Percentiles rank a stretch among this genome's conserved stretches.
Conservation (phyloP, 2,888 invertebrate genomes). For the Cephus spinipes region DNA sequence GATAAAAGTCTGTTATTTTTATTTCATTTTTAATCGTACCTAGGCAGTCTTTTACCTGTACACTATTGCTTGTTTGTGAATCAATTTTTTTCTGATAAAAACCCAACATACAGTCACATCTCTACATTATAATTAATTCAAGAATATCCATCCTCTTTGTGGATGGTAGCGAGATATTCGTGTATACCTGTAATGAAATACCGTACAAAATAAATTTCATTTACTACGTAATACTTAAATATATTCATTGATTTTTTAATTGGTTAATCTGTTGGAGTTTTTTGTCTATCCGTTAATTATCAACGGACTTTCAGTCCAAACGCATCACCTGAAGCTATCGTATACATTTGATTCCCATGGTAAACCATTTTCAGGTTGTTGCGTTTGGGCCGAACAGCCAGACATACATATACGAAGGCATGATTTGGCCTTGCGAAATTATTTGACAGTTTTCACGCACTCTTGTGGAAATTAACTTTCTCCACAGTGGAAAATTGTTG, state of each 20-base stretch:
- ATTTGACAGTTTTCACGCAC: neutral
- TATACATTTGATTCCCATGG: too few relatives aligned
- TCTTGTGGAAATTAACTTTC: neutral
- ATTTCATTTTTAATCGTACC: neutral
- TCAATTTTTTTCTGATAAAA: neutral
- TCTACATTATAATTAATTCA: neutral
- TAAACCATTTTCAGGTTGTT: too few relatives aligned
- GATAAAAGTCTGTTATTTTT: neutral
- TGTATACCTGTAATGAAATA: neutral
- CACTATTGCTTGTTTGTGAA: neutral
- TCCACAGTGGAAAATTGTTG: neutral
- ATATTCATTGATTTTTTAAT: neutral
- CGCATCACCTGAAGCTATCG: too few relatives aligned
- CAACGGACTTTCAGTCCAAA: too few relatives aligned
- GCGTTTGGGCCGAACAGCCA: neutral
- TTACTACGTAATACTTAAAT: neutral
- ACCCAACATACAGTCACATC: neutral
- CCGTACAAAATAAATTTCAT: neutral
- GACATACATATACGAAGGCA: neutral
- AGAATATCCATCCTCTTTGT: neutral
- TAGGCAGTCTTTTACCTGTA: neutral
- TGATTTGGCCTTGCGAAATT: neutral
- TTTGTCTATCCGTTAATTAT: too few relatives aligned
- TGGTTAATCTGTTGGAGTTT: too few relatives aligned
- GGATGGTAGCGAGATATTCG: neutral